Conservation (phyloP, 2,797 vertebrate species). For the Serranus cabrilla region DNA sequence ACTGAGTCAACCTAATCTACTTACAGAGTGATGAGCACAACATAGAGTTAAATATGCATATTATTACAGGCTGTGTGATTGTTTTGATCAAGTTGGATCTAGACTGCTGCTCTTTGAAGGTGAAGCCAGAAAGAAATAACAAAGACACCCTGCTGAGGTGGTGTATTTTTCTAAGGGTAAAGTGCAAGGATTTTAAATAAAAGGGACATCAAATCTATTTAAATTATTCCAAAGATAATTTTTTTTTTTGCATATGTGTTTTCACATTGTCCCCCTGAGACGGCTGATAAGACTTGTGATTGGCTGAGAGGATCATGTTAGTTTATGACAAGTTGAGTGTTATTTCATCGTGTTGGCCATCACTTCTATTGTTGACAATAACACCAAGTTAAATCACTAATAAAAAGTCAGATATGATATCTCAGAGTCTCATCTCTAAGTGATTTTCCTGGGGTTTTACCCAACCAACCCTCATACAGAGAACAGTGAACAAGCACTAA, state of each 20-base stretch:
- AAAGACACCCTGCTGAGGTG: conserved; percentile 62
- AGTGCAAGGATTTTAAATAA: conserved; percentile 58
- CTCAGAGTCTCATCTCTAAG: no score
- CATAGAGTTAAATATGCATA: conserved; percentile 24
- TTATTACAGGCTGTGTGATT: conserved; percentile 32
- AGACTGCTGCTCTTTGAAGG: conserved; percentile 58
- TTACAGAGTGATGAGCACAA: conserved; percentile 13
- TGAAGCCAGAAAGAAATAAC: conserved; percentile 53
- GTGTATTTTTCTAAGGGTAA: conserved; percentile 48
- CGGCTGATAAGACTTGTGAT: conserved; percentile 29
- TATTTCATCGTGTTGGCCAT: conserved; percentile 13
- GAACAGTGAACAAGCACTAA: no score
- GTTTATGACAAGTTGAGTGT: conserved; percentile 15
- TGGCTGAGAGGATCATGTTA: conserved; percentile 34
- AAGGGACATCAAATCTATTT: conserved; percentile 50
- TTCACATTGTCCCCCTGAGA: conserved; percentile 26
- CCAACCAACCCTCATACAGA: no score
- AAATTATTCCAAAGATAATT: conserved; percentile 30
- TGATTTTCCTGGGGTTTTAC: no score
- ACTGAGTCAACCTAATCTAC: conserved; percentile 19
- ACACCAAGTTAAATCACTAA: conserved; percentile 1
- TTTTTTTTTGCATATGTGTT: neutral
- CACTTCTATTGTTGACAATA: conserved; percentile 22
- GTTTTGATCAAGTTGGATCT: conserved; percentile 62
- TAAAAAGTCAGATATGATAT: no score